Conservation (phyloP, 2,888 invertebrate genomes). For the Dryococelus australis region DNA sequence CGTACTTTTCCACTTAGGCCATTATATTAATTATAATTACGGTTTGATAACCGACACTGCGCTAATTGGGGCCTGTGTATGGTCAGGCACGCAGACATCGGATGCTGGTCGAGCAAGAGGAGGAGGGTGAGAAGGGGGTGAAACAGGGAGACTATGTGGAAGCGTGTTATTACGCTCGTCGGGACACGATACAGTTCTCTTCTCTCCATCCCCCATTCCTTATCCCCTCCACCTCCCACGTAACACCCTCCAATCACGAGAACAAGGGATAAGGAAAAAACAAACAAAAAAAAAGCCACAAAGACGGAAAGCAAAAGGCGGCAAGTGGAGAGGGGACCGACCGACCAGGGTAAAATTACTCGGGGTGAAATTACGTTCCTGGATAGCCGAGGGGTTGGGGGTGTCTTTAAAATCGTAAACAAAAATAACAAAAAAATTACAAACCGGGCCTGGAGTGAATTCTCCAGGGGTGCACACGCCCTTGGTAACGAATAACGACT, state of each 20-base stretch:
- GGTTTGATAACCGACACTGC: background rate
- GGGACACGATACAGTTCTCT: background rate
- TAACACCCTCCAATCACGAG: background rate
- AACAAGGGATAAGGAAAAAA: background rate
- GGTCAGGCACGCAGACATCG: background rate
- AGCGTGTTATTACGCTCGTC: background rate
- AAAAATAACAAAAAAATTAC: background rate
- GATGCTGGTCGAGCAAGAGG: background rate
- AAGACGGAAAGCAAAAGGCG: background rate
- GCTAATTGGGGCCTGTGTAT: background rate
- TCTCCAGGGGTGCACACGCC: background rate
- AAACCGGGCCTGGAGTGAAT: background rate
- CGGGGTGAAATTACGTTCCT: slow-evolving; percentile 8
- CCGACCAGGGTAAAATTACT: background rate
- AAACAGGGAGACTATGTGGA: background rate
- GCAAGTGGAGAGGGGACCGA: background rate
- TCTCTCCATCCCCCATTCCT: too few relatives aligned
- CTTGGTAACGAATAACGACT: background rate
- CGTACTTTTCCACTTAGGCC: background rate
- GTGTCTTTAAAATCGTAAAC: background rate
- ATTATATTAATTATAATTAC: slow-evolving; percentile 7
- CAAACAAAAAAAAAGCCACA: background rate
- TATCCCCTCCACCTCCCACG: too few relatives aligned
- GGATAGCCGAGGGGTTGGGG: background rate
- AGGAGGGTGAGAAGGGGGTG: background rate